phyloP scores from a whole-genome alignment of 2,113 vertebrate species.

The Pardalotus punctatus region DNA sequence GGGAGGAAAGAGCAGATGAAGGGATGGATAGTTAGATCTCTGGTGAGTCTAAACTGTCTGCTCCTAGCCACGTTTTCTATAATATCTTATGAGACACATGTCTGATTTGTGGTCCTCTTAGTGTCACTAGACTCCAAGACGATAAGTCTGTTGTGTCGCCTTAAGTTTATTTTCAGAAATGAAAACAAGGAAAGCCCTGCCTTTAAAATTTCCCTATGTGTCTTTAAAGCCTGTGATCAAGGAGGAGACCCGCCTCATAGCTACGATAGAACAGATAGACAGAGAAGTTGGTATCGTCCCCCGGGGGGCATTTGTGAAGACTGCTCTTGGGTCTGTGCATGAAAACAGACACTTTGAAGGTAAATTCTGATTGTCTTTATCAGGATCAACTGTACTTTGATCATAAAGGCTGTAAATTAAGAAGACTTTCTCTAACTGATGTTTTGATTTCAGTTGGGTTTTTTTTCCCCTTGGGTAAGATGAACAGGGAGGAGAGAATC shows the following conservation, averaged over 20 bases:
- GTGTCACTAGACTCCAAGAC: background rate
- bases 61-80: background rate
- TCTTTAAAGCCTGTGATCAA: constrained; percentile 70
- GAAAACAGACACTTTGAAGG: constrained; percentile 89
- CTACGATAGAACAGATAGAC: constrained; percentile 82
- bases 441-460: background rate
- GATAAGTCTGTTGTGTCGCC: background rate
- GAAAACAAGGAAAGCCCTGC: background rate
- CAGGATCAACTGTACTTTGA: background rate
- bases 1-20: background rate
- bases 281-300: constrained; percentile 84
- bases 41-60: background rate
- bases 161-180: background rate
- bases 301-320: constrained; percentile 85
- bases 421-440: background rate
- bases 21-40: background rate
- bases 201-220: background rate
- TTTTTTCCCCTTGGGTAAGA: background rate
- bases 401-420: background rate
- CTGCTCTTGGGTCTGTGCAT: constrained; percentile 75
- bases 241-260: constrained; percentile 85
- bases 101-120: background rate
- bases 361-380: constrained; percentile 56
- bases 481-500: background rate
- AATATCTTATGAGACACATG: background rate